Evolutionary conservation across 2,888 invertebrate genomes (phyloP), one percentile per base, ranked within the genome.

Genomic region (Poecilobothrus nobilitatus): DNA sequence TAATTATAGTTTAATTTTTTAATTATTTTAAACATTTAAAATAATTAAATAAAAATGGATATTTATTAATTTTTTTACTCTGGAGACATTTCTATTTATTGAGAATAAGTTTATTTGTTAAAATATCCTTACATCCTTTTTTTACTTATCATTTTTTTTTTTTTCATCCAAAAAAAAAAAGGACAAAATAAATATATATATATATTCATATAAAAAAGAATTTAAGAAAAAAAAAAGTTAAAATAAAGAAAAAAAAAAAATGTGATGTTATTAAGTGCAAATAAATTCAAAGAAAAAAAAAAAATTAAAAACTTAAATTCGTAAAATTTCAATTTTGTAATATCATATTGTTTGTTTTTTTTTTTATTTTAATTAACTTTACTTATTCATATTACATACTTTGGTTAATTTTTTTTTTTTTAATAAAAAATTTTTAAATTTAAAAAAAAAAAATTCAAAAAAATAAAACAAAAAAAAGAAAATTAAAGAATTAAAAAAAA

Each of bases 241-340:
- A 41, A 41, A 41, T 53, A 53, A 41, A 53, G 18, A 18, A 18
- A 53, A 53, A 53, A 53, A 18, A 18, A 53, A 53, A 53, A 53
- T 53, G 53, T 53, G 53, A 53, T 53, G 53, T 53, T 53, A 53
- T 53, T 18, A n/a, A 53, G 53, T 53, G 53, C 53, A 53, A 53
- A 53, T 53, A 53, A 53, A 53, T 18, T 12, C 53, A 53, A 53
- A 18, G 18, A 53, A 53, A 41, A 53, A 53, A 53, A 12, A 53
- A 53, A 53, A 53, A 53, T 53, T 27, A 27, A 27, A 27, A 37
- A 37, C 12, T 37, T 10, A 37, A 10, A 37, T 37, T 37, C 37
- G 12, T 37, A 37, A 37, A 37, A 37, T 10, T 18, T 12, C 9
- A 53, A 53, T 53, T 53, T 18, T 53, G 5, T 53, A 53, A 53